Conservation (phyloP, 2,113 vertebrate species). For the Gallinago jamesoni region DNA sequence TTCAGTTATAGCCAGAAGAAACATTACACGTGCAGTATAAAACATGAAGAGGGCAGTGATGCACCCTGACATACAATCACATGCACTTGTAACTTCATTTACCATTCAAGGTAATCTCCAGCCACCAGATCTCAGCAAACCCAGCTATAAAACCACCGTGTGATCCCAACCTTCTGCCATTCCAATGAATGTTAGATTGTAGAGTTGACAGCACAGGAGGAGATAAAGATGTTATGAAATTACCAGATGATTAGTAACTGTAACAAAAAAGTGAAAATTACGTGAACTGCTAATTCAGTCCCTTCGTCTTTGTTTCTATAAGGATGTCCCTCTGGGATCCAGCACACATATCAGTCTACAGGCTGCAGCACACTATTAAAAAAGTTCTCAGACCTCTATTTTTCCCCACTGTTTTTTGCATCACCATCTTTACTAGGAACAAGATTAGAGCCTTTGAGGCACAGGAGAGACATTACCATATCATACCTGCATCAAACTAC, state of each 20-base stretch:
- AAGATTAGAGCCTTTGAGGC: neutral
- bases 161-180: neutral
- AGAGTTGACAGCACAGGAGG: neutral
- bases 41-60: neutral
- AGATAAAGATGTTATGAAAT: neutral
- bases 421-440: neutral
- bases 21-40: rapidly evolving
- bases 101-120: neutral
- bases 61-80: neutral
- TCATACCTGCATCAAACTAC: neutral
- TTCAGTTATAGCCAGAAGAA: neutral
- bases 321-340: neutral
- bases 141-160: neutral
- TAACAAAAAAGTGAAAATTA: neutral
- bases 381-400: neutral
- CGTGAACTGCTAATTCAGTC: neutral
- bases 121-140: neutral
- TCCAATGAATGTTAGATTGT: neutral
- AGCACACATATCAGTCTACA: neutral
- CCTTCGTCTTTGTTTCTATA: neutral
- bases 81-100: neutral
- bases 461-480: neutral
- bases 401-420: neutral
- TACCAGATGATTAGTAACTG: neutral
- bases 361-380: neutral